phyloP scores from a whole-genome alignment of 2,113 vertebrate genomes.

The Anthoscopus minutus region DNA sequence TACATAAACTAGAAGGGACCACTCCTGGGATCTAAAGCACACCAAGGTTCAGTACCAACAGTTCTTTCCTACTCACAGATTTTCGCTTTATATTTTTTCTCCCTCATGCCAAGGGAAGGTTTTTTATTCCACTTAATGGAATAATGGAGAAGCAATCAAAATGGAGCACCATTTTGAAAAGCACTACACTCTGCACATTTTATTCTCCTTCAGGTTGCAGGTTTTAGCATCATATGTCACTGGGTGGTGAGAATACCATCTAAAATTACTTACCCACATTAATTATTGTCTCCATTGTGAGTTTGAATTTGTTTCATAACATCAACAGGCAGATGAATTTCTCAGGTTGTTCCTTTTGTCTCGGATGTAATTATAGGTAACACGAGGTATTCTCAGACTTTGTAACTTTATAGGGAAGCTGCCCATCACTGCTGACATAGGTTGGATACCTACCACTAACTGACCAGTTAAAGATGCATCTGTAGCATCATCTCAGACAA shows the following conservation, averaged over 20 bases:
- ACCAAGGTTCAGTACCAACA: neutral
- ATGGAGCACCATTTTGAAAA: neutral
- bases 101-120: neutral
- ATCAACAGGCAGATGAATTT: neutral
- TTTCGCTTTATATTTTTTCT: neutral
- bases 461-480: neutral
- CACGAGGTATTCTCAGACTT: neutral
- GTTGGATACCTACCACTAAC: neutral
- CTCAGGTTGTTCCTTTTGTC: conserved; percentile 21
- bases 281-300: conserved; percentile 26
- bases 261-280: neutral
- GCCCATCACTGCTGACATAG: neutral
- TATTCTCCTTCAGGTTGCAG: neutral
- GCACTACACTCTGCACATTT: neutral
- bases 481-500: neutral
- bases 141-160: neutral
- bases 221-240: neutral
- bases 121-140: neutral
- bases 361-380: conserved; percentile 20
- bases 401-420: conserved; percentile 21
- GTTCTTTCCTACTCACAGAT: neutral
- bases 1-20: neutral
- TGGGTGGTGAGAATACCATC: neutral
- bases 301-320: neutral
- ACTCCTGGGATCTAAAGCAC: neutral